Base-by-base conservation (phyloP, 2,113 vertebrate species). In the Megaceryle torquata region DNA sequence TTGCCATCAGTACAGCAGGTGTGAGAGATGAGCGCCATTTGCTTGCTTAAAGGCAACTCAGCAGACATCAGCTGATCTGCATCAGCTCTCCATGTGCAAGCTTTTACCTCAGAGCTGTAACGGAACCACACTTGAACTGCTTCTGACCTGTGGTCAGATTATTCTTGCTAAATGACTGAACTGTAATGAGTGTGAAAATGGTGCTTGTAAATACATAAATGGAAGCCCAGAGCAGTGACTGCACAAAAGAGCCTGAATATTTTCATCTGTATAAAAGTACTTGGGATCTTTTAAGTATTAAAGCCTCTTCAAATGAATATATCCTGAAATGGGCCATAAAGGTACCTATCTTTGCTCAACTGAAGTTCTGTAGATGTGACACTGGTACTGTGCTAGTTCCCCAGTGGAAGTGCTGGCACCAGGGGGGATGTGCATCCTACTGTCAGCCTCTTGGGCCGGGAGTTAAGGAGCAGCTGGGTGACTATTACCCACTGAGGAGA, bases 111-210 rank as follows among this genome's bases (percentile, higher is more conserved):
- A 8, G 54, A 92, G 81, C 44, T 68, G 31, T 59, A 26, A 16
- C 46, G 60, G 68, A 78, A 75, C 69, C 78, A 26, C 7, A 1
- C 65, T 89, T 87, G 93, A 91, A 33, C 86, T 90, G 82, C 86
- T 90, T 13, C 2, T 86, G 91, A 72, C 70, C 90, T 53, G 44
- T 68, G 78, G 39, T 72, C 67, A 53, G 10, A 20, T 93, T 68
- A 28, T 51, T 48, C 70, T 65, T 48, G 35, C 57, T 35, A 6
- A 84, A 53, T 25, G 54, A 10, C 86, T 71, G 51, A 44, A 10
- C 41, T 39, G 51, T 24, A 41, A 10, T 21, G 33, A 12, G 3
- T 4, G 5, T 57, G 82, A 26, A 8, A 80, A 26, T 20, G 28
- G 3, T 54, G 54, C 83, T 80, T 63, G 70, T 53, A 80, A 89